These are phyloP conservation scores for Jacana jacana DNA, from an alignment of 2,113 vertebrate genomes.

Conservation along the genomic window DNA sequence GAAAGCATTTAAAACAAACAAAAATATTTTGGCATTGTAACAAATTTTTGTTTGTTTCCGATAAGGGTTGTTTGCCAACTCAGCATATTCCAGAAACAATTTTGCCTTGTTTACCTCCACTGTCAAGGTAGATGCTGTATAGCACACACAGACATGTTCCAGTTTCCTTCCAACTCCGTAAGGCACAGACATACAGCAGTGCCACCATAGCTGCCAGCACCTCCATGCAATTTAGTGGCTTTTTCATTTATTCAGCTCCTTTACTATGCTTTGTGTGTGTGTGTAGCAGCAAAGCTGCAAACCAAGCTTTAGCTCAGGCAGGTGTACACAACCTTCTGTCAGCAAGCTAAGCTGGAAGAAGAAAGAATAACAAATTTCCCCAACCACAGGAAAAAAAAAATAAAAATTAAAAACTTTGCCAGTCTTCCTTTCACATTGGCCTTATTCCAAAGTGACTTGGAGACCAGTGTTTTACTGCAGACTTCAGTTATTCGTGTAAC, in stretches of 20 bases:
- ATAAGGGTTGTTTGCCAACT: not conserved
- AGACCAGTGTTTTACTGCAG: not conserved
- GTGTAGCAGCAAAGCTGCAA: not conserved
- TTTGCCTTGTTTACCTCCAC: fast-evolving
- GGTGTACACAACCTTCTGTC: fast-evolving
- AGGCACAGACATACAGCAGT: not conserved
- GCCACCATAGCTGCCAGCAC: not conserved
- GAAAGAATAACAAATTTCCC: not conserved
- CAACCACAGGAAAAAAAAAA: not conserved
- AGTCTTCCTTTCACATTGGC: not conserved
- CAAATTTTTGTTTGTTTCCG: not conserved
- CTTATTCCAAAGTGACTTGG: not conserved
- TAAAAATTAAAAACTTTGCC: not conserved
- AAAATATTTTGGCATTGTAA: not conserved
- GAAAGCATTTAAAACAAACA: not conserved
- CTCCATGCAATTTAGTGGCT: not conserved
- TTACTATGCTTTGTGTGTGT: not conserved
- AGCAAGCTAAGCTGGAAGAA: not conserved
- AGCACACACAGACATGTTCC: not conserved
- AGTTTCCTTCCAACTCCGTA: not conserved
- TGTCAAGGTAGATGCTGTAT: not conserved
- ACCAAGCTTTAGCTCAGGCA: not conserved
- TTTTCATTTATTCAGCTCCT: not conserved
- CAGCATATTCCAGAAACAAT: not conserved
- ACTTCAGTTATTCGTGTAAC: not conserved